Percentiles rank a stretch among this genome's conserved stretches.
Conservation (phyloP, 2,113 vertebrate species). For the Rhinopomastus cyanomelas region DNA sequence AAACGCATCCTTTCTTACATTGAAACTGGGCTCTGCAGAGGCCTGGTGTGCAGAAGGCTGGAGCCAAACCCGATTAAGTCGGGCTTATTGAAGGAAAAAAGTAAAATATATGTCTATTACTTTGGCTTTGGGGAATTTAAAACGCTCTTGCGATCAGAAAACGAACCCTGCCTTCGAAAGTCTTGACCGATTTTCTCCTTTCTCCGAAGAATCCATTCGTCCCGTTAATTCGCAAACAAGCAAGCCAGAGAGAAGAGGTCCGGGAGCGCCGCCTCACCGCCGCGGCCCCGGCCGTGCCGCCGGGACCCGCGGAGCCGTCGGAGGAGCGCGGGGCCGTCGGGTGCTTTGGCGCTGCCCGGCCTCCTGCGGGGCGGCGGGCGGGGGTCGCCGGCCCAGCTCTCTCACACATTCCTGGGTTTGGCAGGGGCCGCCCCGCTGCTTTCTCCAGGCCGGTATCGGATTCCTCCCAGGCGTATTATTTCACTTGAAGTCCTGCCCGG, state of each 20-base stretch:
- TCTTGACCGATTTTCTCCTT: background rate
- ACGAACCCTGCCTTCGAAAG: background rate
- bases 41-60: background rate
- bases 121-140: constrained; percentile 39
- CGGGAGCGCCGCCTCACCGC: background rate
- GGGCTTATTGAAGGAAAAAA: background rate
- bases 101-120: background rate
- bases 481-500: constrained; percentile 85
- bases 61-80: constrained; percentile 12
- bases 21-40: background rate
- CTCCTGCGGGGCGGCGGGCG: constrained; percentile 28
- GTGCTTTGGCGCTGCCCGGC: background rate
- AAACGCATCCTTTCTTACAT: background rate
- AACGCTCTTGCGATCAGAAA: background rate
- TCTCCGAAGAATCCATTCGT: background rate
- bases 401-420: constrained; percentile 80
- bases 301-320: background rate
- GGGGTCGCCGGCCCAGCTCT: constrained; percentile 69
- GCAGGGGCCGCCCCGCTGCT: constrained; percentile 78
- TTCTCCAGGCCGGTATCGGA: constrained; percentile 80
- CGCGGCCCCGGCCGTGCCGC: background rate
- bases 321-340: background rate
- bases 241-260: background rate
- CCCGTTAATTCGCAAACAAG: background rate
- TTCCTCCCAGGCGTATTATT: constrained; percentile 83